A percentile compares a stretch with the other conserved stretches of the same genome.
These are phyloP conservation scores for Recurvirostra avosetta DNA, from an alignment of 2,113 vertebrate genomes.

Conservation along the genomic window DNA sequence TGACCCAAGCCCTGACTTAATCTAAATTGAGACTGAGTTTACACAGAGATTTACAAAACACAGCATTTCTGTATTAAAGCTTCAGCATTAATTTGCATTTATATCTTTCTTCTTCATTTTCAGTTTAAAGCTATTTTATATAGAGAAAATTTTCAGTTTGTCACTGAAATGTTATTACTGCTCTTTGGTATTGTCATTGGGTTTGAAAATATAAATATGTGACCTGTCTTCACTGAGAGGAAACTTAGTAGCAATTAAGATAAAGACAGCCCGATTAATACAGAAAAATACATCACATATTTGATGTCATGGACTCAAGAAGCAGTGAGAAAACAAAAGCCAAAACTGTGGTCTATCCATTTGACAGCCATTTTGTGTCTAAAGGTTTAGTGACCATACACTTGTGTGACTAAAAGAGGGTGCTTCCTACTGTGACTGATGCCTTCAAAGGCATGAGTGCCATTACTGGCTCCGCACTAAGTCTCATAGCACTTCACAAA, in stretches of 20 bases:
- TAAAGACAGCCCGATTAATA: background rate
- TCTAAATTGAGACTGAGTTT: background rate
- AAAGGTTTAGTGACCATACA: background rate
- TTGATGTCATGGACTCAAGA: background rate
- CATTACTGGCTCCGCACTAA: background rate
- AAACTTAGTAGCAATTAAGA: background rate
- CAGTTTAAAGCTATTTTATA: background rate
- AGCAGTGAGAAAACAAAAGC: background rate
- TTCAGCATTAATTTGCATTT: background rate
- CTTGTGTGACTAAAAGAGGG: background rate
- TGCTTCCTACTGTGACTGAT: background rate
- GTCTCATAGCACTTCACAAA: background rate
- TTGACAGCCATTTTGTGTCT: fast-evolving
- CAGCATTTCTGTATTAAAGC: background rate
- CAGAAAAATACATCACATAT: background rate
- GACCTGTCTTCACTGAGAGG: background rate
- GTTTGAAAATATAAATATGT: background rate
- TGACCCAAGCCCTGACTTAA: background rate
- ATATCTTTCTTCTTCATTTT: background rate
- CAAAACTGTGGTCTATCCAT: background rate
- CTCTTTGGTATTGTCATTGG: background rate
- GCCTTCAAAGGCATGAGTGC: background rate
- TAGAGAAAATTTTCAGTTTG: background rate
- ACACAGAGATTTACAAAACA: background rate
- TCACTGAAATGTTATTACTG: background rate